Evolutionary conservation across 2,113 vertebrate species (phyloP).

Genomic region (Rhea pennata): DNA sequence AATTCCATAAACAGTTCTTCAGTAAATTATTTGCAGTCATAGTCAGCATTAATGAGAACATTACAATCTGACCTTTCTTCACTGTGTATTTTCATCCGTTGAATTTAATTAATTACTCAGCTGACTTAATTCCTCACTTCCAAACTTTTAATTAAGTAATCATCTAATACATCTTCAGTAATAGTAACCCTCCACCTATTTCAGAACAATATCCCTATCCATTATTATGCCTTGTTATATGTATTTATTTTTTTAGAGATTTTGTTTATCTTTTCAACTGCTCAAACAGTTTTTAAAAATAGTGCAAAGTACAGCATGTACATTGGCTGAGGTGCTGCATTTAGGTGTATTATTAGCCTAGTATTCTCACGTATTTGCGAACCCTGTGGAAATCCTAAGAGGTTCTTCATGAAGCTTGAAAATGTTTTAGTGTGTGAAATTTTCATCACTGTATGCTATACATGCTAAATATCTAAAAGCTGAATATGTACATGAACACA

Average conservation of each 20-base stretch:
- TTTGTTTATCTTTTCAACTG: constrained; percentile 22
- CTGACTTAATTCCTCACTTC: constrained; percentile 61
- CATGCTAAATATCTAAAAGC: background rate
- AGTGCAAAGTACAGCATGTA: background rate
- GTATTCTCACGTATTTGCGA: background rate
- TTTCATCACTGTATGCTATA: background rate
- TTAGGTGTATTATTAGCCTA: background rate
- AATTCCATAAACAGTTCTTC: background rate
- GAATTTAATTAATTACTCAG: constrained; percentile 58
- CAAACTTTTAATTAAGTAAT: constrained; percentile 54
- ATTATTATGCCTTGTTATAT: constrained; percentile 21
- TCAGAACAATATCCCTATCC: constrained; percentile 2
- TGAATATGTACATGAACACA: background rate
- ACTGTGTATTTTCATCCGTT: constrained; percentile 28
- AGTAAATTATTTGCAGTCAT: background rate
- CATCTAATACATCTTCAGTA: constrained; percentile 27
- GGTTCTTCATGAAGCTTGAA: background rate
- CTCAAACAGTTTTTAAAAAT: background rate
- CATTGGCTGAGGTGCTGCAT: background rate
- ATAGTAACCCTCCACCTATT: constrained; percentile 31
- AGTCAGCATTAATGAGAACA: background rate
- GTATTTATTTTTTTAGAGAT: background rate
- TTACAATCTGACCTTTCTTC: background rate
- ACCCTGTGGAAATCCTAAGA: background rate
- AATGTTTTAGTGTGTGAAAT: background rate